phyloP scores from a whole-genome alignment of 2,888 invertebrate genomes.

The Argyra leucocephala region DNA sequence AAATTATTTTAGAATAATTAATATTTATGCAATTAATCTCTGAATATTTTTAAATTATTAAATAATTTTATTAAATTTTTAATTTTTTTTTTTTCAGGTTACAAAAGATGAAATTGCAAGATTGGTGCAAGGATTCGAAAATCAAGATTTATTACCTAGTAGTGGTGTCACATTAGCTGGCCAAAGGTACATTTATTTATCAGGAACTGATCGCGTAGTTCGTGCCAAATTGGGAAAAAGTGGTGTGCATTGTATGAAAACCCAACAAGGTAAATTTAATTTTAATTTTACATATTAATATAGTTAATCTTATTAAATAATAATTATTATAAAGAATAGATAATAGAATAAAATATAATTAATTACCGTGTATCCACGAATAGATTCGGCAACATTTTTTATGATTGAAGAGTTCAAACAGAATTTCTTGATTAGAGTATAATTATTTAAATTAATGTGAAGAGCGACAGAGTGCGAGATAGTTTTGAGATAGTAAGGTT shows the following conservation, averaged over 20 bases:
- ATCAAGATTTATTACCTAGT: slow-evolving; percentile 80
- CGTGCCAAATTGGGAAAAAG: slow-evolving; percentile 88
- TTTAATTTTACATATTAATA: background rate
- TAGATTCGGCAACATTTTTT: no score
- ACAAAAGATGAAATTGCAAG: slow-evolving; percentile 85
- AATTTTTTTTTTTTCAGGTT: slow-evolving; percentile 51
- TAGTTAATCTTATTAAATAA: no score
- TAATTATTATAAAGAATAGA: no score
- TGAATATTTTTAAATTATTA: background rate
- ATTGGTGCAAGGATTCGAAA: slow-evolving; percentile 82
- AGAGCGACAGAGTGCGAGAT: no score
- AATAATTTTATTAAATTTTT: slow-evolving; percentile 7
- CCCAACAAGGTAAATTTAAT: slow-evolving; percentile 66
- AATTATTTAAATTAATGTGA: no score
- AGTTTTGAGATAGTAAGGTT: no score
- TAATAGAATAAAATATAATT: no score
- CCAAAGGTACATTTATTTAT: slow-evolving; percentile 88
- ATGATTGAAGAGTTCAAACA: no score
- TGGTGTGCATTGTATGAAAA: slow-evolving; percentile 94
- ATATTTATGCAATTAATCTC: no score
- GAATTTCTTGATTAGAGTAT: no score
- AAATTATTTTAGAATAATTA: no score
- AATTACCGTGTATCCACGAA: no score
- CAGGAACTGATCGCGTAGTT: slow-evolving; percentile 86
- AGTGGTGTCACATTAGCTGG: slow-evolving; percentile 87